Evolutionary conservation across 2,797 vertebrate species (phyloP).

Genomic region (Sarcophilus harrisii): DNA sequence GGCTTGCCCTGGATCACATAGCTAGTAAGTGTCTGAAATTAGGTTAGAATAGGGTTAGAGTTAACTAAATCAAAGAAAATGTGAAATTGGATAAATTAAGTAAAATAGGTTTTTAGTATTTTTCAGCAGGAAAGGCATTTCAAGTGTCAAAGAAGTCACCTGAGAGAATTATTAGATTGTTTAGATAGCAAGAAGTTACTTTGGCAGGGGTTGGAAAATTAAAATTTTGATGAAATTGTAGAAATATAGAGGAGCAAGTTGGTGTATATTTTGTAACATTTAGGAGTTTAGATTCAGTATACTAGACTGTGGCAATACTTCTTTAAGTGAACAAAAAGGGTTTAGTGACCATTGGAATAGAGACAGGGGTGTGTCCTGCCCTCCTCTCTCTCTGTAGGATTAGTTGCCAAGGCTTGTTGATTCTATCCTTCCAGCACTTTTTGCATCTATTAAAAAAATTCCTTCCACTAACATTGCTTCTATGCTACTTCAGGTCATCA

Average conservation of each 20-base stretch:
- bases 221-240: background rate
- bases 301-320: background rate
- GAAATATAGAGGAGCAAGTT: background rate
- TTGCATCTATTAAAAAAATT: background rate
- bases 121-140: background rate
- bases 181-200: background rate
- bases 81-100: background rate
- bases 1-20: background rate
- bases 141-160: background rate
- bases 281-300: constrained; percentile 4
- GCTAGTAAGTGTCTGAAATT: background rate
- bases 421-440: background rate
- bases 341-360: constrained; percentile 2
- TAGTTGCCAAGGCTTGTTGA: background rate
- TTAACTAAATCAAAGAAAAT: background rate
- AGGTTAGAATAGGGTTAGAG: background rate
- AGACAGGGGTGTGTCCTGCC: background rate
- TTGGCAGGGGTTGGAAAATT: background rate
- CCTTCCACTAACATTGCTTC: background rate
- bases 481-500: background rate
- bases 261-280: background rate
- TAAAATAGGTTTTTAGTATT: background rate
- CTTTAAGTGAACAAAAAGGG: background rate
- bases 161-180: background rate
- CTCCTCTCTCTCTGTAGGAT: background rate